Conservation (phyloP, 2,113 vertebrate species). For the Polypterus bichir region DNA sequence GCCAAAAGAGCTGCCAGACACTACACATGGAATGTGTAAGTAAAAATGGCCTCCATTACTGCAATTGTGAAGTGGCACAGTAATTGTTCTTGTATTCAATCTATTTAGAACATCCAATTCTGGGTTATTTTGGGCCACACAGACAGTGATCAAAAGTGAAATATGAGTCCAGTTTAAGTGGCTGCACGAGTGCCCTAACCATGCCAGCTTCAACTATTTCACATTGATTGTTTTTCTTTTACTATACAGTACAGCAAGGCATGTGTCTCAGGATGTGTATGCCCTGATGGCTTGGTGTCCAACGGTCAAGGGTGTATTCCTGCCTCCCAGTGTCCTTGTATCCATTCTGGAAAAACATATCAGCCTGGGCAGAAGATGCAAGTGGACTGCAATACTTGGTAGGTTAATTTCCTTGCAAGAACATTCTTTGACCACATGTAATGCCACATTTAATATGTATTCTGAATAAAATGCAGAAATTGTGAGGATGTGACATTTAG, state of each 20-base stretch:
- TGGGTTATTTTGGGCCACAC: too few species aligned
- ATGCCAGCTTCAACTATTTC: too few species aligned
- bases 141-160: too few species aligned
- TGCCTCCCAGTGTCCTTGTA: slow-evolving; percentile 57
- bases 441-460: too few species aligned
- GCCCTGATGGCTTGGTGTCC: slow-evolving; percentile 58
- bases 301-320: slow-evolving; percentile 55
- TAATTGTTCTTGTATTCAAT: neutral
- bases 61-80: neutral
- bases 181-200: too few species aligned
- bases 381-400: slow-evolving; percentile 78
- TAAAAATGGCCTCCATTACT: neutral
- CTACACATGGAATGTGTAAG: too few species aligned
- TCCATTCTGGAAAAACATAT: slow-evolving; percentile 59
- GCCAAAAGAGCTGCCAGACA: too few species aligned
- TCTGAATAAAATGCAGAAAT: too few species aligned
- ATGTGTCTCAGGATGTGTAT: slow-evolving; percentile 70
- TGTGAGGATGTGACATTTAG: too few species aligned
- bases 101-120: too few species aligned
- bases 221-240: neutral
- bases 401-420: neutral
- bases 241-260: slow-evolving; percentile 52
- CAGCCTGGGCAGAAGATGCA: slow-evolving; percentile 52
- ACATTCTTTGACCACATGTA: too few species aligned
- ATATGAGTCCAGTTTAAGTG: too few species aligned